These are phyloP conservation scores for Mythimna lalbum DNA, from an alignment of 2,888 invertebrate genomes.

Conservation along the genomic window DNA sequence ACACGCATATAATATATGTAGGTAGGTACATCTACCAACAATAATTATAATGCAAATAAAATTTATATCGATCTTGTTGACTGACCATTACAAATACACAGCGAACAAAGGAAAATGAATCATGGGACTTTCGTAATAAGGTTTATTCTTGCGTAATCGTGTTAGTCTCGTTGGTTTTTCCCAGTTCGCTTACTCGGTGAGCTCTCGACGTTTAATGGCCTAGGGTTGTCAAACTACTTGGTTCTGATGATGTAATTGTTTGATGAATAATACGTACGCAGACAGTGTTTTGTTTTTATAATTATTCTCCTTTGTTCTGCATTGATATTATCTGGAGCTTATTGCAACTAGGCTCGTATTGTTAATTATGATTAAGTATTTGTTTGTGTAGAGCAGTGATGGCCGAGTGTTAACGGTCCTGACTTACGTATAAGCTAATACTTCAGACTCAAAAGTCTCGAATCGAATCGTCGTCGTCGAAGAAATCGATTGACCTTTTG, in stretches of 20 bases:
- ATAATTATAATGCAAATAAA: constrained; percentile 32
- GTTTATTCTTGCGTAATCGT: constrained; percentile 39
- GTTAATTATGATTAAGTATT: constrained; percentile 8
- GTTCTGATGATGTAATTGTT: constrained; percentile 38
- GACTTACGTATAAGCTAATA: too few species aligned
- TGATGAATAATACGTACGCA: constrained; percentile 16
- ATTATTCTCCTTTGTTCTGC: not conserved
- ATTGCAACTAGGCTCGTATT: constrained; percentile 9
- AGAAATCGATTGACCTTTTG: too few species aligned
- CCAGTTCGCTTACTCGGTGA: constrained; percentile 29
- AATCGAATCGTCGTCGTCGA: too few species aligned
- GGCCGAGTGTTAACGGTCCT: too few species aligned
- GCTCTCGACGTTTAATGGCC: constrained; percentile 42
- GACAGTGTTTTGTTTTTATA: constrained; percentile 23
- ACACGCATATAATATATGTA: constrained; percentile 1
- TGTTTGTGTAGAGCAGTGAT: too few species aligned
- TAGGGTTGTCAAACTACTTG: constrained; percentile 58
- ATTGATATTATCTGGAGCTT: not conserved
- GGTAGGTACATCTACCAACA: not conserved
- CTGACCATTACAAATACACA: constrained; percentile 6
- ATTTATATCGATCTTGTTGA: constrained; percentile 22
- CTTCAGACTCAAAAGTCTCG: too few species aligned
- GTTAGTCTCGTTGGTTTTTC: constrained; percentile 47
- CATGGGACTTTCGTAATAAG: not conserved
- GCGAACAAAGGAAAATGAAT: constrained; percentile 30